Conservation (phyloP, 2,888 invertebrate species). For the Nebria brevicollis region DNA sequence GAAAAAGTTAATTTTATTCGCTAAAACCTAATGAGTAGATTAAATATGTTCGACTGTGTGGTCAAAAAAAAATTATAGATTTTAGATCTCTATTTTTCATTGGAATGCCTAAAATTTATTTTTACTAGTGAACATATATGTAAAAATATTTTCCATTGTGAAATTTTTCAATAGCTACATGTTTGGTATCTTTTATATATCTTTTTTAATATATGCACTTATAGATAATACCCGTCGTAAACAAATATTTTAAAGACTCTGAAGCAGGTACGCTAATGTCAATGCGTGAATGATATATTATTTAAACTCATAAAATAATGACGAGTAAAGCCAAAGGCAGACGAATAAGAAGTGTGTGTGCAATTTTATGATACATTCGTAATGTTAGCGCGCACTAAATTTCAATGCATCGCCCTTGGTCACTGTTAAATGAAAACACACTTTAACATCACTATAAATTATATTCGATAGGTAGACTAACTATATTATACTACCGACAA, state of each 20-base stretch:
- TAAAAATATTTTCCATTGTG: not conserved
- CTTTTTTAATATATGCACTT: not conserved
- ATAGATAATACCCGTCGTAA: not conserved
- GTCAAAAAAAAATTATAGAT: no score
- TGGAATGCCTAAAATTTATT: no score
- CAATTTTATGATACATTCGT: conserved; percentile 10
- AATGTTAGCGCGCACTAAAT: conserved; percentile 30
- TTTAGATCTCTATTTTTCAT: no score
- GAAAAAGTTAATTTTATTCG: no score
- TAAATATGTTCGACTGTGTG: no score
- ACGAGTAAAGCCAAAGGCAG: not conserved
- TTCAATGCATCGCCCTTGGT: conserved; percentile 35
- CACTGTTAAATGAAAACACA: conserved; percentile 42
- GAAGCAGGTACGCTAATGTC: not conserved
- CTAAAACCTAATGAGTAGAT: no score
- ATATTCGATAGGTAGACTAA: conserved; percentile 19
- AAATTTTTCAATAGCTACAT: not conserved
- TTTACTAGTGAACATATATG: no score
- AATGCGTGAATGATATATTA: not conserved
- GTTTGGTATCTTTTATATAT: not conserved
- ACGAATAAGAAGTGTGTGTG: conserved; percentile 6
- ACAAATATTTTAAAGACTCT: not conserved
- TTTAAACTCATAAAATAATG: conserved; percentile 6
- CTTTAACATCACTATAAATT: conserved; percentile 41
- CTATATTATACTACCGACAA: not conserved